Base-by-base conservation (phyloP, 2,888 invertebrate species). In the Sphinx pinastri region DNA sequence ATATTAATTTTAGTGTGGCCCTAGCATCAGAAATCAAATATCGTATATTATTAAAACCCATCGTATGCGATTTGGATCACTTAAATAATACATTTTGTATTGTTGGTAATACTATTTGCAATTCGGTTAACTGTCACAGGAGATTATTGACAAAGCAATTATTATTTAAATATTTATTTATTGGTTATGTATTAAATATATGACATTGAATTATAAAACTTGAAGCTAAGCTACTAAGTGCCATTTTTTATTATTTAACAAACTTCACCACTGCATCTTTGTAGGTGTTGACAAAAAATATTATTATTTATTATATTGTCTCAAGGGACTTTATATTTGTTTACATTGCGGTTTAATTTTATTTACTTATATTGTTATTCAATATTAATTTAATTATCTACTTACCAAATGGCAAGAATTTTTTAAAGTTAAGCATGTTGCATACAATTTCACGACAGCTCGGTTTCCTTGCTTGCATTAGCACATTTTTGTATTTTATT, bases 191-290 rank as follows among this genome's bases (percentile, higher is more conserved):
- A n/a, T 45, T 16, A 47, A 60, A 10, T 16, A 5, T 45, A 45
- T 60, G 60, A 60, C 60, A 11, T 47, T 45, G 60, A 4, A 60
- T 6, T 5, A 16, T 16, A 45, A 60, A 47, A n/a, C 12, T 45
- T 16, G 45, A 3, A 16, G 3, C 45, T 60, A 47, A 11, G 45
- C 12, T 0, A 12, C 5, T 60, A 45, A 12, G 47, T 47, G 60
- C 60, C 60, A 60, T 60, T 60, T 60, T 60, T 47, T 11, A 5
- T 60, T 60, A 16, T n/a, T 54, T 45, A 60, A 47, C 4, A 31
- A 12, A 12, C 8, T 47, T 16, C 16, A 16, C 59, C 0, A n/a
- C n/a, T 11, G n/a, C 45, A n/a, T n/a, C 14, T 19, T n/a, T 19
- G n/a, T 47, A 45, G 45, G 16, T 47, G 11, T 16, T 60, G 45